A percentile compares a stretch with the other conserved stretches of the same genome.
Evolutionary conservation across 64 coral and sea anemone genomes (phyloP).

Genomic region (Montipora efflorescens): DNA sequence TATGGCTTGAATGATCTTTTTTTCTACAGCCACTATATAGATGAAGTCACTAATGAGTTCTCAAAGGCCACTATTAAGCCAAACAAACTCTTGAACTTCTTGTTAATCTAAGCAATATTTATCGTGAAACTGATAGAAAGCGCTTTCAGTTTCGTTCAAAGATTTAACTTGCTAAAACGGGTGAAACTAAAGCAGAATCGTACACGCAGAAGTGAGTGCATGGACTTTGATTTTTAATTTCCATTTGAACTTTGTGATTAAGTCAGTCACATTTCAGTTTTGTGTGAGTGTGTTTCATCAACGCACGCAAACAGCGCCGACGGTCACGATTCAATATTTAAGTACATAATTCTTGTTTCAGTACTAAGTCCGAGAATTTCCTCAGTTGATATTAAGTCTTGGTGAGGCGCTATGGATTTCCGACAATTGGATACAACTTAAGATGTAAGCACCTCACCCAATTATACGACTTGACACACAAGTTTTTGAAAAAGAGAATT

Average conservation of each 20-base stretch:
- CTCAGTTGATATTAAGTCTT: not conserved
- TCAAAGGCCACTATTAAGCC: conserved; percentile 47
- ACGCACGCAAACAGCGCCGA: not conserved
- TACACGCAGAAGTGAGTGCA: not conserved
- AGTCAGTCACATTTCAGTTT: not conserved
- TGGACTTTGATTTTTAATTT: conserved; percentile 1
- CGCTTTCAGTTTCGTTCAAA: not conserved
- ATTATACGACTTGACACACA: not conserved
- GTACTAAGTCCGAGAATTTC: not conserved
- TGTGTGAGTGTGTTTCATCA: not conserved
- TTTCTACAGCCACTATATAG: not conserved
- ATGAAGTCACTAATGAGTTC: not conserved
- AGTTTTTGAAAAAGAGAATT: not conserved
- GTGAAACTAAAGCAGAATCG: not conserved
- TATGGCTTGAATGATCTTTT: not conserved
- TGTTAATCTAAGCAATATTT: not conserved
- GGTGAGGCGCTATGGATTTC: not conserved
- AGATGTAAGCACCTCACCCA: not conserved
- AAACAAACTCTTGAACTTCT: conserved; percentile 42
- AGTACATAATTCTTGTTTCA: conserved; percentile 1
- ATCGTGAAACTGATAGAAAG: not conserved
- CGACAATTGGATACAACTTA: not conserved
- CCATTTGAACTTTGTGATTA: conserved; percentile 2
- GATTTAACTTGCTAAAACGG: not conserved
- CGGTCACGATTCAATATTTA: not conserved